Evolutionary conservation across 64 coral and sea anemone species (phyloP), one percentile per base, ranked within the genome.

Genomic region (Catalaphyllia jardinei): DNA sequence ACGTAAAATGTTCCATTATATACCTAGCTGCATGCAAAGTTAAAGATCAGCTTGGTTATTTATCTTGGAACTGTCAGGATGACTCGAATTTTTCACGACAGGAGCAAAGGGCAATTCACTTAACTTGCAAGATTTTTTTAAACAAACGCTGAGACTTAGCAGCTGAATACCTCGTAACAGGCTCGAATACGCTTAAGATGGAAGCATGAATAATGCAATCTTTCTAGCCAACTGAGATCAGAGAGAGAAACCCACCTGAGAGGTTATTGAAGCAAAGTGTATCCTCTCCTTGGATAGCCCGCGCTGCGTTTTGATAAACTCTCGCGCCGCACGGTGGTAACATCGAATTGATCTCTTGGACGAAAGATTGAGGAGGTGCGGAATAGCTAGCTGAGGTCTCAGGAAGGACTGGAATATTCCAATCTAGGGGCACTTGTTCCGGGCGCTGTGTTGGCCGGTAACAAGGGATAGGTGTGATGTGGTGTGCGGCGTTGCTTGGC

Each of bases 71-170:
- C 29, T 81, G 63, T 71, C 81, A 85, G 39, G 59, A 65, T 62
- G 78, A 65, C 15, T 33, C 31, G 61, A 10, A 62, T 85, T 46
- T 85, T 85, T 69, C 4, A 71, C 80, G 81, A 71, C 81, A 85
- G 63, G 81, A 85, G 81, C 81, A 71, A 50, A 85, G 62, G 63
- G 63, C 62, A 52, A 16, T 42, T 33, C 63, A 65, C 59, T 63
- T 83, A 80, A 62, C 62, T 46, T 80, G 78, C 29, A 60, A 80
- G 57, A 33, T 80, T 54, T 28, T 57, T 61, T 1, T 27, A 60
- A 60, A 31, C 4, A 60, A 61, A 61, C 1, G 54, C 57, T 31
- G 28, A 31, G 54, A 12, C 16, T 3, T 25, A 27, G 65, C 9
- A 24, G 46, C 18, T n/a, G 46, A 82, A 65, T 17, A 82, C 7